phyloP scores from a whole-genome alignment of 2,797 vertebrate species.

The Aselliscus stoliczkanus region DNA sequence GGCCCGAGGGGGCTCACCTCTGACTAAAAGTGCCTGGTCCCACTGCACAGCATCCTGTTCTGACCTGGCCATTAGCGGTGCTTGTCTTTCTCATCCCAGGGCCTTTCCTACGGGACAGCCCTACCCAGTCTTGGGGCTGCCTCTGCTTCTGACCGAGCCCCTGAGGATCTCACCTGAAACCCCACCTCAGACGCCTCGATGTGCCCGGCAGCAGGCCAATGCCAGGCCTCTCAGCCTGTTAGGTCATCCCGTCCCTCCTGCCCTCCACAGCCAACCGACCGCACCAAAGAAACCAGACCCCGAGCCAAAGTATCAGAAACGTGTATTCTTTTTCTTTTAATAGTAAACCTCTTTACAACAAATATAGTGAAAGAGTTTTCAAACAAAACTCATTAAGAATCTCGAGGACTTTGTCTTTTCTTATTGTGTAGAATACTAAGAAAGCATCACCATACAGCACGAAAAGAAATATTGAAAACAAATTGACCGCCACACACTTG shows the following conservation, averaged over 20 bases:
- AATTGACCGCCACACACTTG: slow-evolving; percentile 77
- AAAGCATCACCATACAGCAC: slow-evolving; percentile 84
- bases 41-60: neutral
- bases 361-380: slow-evolving; percentile 87
- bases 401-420: slow-evolving; percentile 73
- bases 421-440: slow-evolving; percentile 83
- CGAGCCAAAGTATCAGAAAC: slow-evolving; percentile 79
- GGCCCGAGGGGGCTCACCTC: neutral
- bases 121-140: neutral
- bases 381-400: slow-evolving; percentile 85
- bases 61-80: neutral
- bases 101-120: neutral
- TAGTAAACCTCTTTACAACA: slow-evolving; percentile 88
- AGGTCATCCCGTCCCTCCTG: neutral
- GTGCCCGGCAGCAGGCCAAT: neutral
- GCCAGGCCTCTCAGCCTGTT: neutral
- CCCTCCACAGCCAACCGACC: neutral
- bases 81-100: neutral
- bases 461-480: slow-evolving; percentile 78
- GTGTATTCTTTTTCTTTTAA: slow-evolving; percentile 83
- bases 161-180: neutral
- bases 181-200: neutral
- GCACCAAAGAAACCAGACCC: slow-evolving; percentile 70
- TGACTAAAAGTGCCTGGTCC: neutral
- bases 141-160: neutral